phyloP scores from a whole-genome alignment of 2,888 invertebrate species.

The Ischnura elegans region DNA sequence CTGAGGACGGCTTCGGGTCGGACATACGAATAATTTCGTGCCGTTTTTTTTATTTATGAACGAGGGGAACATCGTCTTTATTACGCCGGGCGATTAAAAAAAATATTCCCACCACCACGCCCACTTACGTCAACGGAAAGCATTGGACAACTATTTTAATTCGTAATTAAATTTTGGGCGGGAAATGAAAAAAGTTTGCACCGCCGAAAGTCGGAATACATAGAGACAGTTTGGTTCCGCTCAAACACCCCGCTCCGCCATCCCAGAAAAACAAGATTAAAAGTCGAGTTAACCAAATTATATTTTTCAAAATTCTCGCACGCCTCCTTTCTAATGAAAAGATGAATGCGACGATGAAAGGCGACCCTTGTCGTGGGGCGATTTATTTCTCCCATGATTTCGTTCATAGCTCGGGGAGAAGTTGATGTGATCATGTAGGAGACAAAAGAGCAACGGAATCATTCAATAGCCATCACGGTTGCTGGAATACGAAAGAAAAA shows the following conservation, averaged over 20 bases:
- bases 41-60: not conserved
- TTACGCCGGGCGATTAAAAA: constrained; percentile 23
- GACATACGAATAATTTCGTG: not conserved
- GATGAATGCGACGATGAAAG: not conserved
- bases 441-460: not conserved
- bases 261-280: constrained; percentile 13
- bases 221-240: not conserved
- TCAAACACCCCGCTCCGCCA: not conserved
- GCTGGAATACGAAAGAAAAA: no score
- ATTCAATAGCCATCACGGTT: no score
- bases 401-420: not conserved
- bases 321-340: not conserved
- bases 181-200: constrained; percentile 33
- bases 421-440: not conserved
- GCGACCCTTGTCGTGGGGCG: not conserved
- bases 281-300: not conserved
- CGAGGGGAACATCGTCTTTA: not conserved
- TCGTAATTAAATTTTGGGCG: constrained; percentile 37
- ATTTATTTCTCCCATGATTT: not conserved
- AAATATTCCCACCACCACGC: not conserved
- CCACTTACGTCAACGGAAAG: not conserved
- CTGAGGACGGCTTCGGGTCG: not conserved
- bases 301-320: not conserved
- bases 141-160: constrained; percentile 43
- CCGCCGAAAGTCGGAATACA: not conserved